phyloP scores from a whole-genome alignment of 2,113 vertebrate species.

The Corythornis madagascariensis region DNA sequence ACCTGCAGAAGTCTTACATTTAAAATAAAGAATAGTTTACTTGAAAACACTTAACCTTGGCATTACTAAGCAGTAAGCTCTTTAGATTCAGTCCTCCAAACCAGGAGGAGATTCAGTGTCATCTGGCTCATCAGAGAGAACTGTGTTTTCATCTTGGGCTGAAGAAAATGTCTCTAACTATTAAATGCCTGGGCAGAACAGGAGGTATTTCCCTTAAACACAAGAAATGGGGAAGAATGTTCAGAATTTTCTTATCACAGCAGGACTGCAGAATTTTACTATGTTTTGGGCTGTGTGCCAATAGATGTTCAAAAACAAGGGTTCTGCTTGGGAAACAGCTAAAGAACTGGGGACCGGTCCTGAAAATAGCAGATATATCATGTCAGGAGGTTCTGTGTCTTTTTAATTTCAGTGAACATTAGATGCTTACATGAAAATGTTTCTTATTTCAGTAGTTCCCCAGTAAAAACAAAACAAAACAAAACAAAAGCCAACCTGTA shows the following conservation, averaged over 20 bases:
- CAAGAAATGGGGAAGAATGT: neutral
- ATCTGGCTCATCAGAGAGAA: neutral
- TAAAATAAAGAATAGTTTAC: neutral
- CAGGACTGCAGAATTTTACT: neutral
- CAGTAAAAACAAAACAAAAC: neutral
- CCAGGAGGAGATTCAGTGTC: neutral
- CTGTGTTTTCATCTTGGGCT: neutral
- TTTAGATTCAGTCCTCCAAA: neutral
- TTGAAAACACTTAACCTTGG: conserved; percentile 2
- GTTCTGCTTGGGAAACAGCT: neutral
- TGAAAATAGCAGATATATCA: neutral
- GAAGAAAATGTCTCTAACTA: neutral
- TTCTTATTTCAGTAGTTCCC: neutral
- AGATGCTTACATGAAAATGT: neutral
- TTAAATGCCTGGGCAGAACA: neutral
- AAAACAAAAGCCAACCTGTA: neutral
- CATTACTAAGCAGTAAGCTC: neutral
- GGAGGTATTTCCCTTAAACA: neutral
- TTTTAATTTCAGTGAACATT: neutral
- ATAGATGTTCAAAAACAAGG: neutral
- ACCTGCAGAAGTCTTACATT: neutral
- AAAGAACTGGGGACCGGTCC: neutral
- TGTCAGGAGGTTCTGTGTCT: neutral
- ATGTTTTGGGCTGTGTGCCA: neutral
- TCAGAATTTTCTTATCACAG: conserved; percentile 32